Base-by-base conservation (phyloP, 2,888 invertebrate genomes). In the Phaedon cochleariae region DNA sequence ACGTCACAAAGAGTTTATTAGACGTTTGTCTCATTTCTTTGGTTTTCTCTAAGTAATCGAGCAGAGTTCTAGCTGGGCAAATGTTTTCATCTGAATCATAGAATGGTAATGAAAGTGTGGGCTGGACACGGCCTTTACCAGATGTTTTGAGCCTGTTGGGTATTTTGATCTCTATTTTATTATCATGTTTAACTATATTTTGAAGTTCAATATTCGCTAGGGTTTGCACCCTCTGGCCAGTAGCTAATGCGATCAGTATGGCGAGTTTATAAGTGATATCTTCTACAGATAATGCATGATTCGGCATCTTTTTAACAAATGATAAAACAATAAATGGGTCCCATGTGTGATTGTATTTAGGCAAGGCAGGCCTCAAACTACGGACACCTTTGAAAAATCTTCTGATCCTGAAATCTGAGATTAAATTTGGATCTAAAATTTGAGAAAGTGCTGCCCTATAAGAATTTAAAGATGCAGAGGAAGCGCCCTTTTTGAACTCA, bases 211-310 rank as follows among this genome's bases (percentile, higher is more conserved):
- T n/a, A n/a, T n/a, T n/a, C n/a, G n/a, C n/a, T 5, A 26, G 26
- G 3, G 68, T 68, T 51, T 68, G 62, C 9, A 59, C 52, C n/a
- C 65, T 10, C 21, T 68, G 65, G 12, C 54, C 68, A 12, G 62
- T 68, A 15, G 62, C 29, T 10, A 68, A 22, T 15, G 59, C 65
- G 26, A 67, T 34, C 3, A 62, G 46, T 0, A 22, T 46, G 4
- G 65, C 62, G 10, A 51, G n/a, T 20, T 62, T 62, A 37, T 49
- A 37, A 5, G 68, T 59, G 12, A 62, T 9, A 5, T 46, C 9
- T 48, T 65, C 59, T 41, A 65, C n/a, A 22, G 26, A 17, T 21
- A 18, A 29, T 58, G 1, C n/a, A n/a, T n/a, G n/a, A n/a, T n/a
- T n/a, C n/a, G n/a, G n/a, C n/a, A n/a, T n/a, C n/a, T n/a, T n/a